Evolutionary conservation across 64 coral and sea anemone genomes (phyloP), one percentile per base, ranked within the genome.

Genomic region (Pachyseris speciosa): DNA sequence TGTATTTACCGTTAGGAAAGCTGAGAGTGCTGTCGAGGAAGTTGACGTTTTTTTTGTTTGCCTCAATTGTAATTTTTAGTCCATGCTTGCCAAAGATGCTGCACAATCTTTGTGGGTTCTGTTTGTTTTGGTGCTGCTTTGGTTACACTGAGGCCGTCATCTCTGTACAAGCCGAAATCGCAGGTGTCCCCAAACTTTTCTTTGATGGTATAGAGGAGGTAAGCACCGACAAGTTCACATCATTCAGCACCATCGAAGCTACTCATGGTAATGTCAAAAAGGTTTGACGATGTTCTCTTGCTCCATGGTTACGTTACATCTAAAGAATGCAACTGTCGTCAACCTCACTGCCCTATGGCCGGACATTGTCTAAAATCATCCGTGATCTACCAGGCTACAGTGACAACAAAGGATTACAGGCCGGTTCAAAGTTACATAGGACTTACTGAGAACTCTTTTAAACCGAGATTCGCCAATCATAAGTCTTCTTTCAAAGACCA

Each of bases 251-350:
- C 12, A 44, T 75, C 72, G 26, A 29, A 75, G 19, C 72, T 75
- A 36, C 72, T 38, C 72, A 75, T 75, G 45, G 72, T 75, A 9
- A 45, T 34, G n/a, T 75, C 37, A 36, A 75, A 75, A 12, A 75
- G 72, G 25, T 75, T 75, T 10, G 38, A 75, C n/a, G 72, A 75
- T 26, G 72, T 45, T 45, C 22, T 75, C 72, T 75, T 75, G 38
- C 5, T 27, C 72, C 72, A 75, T 75, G 11, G 19, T 34, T 75
- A n/a, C n/a, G n/a, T n/a, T n/a, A n/a, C n/a, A n/a, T n/a, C n/a
- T n/a, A n/a, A n/a, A n/a, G n/a, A n/a, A n/a, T n/a, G n/a, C n/a
- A n/a, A n/a, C n/a, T n/a, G n/a, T n/a, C n/a, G n/a, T n/a, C n/a
- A n/a, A n/a, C n/a, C n/a, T n/a, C n/a, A n/a, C n/a, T n/a, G n/a